Conservation (phyloP, 2,888 invertebrate genomes). For the Nyleta sp. region DNA sequence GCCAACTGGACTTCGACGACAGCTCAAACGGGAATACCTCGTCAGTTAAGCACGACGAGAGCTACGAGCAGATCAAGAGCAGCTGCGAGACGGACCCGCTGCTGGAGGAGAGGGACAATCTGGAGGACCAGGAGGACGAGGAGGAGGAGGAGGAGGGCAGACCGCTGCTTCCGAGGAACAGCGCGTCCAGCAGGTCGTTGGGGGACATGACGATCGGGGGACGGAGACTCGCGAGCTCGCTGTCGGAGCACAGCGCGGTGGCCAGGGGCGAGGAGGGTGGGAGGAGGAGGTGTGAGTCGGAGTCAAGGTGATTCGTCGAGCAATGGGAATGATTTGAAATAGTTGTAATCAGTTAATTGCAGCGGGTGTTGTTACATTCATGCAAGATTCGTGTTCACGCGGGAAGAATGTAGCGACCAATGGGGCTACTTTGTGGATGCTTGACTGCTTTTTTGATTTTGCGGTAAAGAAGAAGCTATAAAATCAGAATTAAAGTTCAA, state of each 20-base stretch:
- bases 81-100: constrained; percentile 44
- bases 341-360: no score
- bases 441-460: no score
- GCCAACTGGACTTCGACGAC: constrained; percentile 77
- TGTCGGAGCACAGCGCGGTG: constrained; percentile 27
- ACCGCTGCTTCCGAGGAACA: constrained; percentile 21
- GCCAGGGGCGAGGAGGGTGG: constrained; percentile 35
- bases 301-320: constrained; percentile 71
- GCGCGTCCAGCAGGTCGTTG: constrained; percentile 4
- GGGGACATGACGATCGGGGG: neutral
- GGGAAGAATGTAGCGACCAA: no score
- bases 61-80: constrained; percentile 26
- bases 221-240: constrained; percentile 19
- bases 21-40: constrained; percentile 71
- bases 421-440: no score
- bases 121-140: constrained; percentile 26
- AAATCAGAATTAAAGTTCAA: no score
- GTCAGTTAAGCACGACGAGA: constrained; percentile 62
- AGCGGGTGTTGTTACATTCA: no score
- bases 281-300: constrained; percentile 66
- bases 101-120: constrained; percentile 45
- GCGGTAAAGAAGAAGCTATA: no score
- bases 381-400: no score
- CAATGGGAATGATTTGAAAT: no score
- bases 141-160: constrained; percentile 24